Conservation (phyloP, 2,888 invertebrate genomes). For the Acanthosepion pharaonis region DNA sequence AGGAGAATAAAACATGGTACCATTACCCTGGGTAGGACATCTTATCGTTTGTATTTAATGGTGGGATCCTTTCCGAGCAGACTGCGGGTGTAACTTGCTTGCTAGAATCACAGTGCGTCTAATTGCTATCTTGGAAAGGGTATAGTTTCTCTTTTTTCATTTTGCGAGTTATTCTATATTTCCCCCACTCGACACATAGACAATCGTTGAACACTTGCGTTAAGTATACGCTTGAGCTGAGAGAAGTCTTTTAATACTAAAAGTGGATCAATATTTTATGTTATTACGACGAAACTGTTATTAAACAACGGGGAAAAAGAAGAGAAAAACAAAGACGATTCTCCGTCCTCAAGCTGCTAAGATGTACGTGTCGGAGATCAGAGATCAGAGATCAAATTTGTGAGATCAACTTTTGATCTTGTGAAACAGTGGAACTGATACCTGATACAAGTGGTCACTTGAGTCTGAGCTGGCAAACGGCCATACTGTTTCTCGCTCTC, state of each 20-base stretch:
- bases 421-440: background rate
- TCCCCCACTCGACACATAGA: no score
- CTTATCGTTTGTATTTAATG: no score
- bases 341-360: background rate
- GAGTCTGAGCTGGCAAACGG: background rate
- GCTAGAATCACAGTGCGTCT: no score
- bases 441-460: conserved; percentile 18
- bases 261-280: background rate
- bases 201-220: background rate
- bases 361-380: conserved; percentile 33
- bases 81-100: no score
- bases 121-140: no score
- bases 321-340: background rate
- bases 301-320: background rate
- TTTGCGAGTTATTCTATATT: no score
- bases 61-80: no score
- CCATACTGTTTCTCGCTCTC: background rate
- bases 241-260: background rate
- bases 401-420: background rate
- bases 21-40: no score
- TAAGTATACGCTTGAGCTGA: background rate
- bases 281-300: no score
- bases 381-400: background rate
- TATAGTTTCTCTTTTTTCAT: no score
- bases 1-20: no score